phyloP scores from a whole-genome alignment of 2,113 vertebrate genomes.

The Rhadina sibilatrix region DNA sequence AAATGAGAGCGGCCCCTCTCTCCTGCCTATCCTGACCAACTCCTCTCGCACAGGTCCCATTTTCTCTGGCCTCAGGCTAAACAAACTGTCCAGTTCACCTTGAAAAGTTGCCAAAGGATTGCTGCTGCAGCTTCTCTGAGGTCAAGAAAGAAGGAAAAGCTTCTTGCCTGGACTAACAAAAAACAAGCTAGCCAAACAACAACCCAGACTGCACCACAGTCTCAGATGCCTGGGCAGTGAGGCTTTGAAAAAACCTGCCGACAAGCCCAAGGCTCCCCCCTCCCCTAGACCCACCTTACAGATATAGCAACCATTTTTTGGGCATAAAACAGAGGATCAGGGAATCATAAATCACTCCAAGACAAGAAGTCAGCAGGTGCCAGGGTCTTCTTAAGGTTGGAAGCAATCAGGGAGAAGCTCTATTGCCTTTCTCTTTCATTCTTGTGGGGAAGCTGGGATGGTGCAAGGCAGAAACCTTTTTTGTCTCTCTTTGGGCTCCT shows the following conservation, averaged over 20 bases:
- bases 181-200: neutral
- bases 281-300: neutral
- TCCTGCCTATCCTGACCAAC: accelerated
- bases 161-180: neutral
- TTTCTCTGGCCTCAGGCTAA: neutral
- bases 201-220: neutral
- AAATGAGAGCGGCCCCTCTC: accelerated
- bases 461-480: neutral
- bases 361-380: neutral
- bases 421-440: neutral
- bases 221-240: neutral
- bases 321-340: neutral
- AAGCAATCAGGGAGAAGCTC: neutral
- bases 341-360: neutral
- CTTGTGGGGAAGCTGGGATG: neutral
- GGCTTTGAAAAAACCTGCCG: neutral
- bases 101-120: accelerated
- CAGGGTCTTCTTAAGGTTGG: neutral
- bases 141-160: neutral
- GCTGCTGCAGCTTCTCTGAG: neutral
- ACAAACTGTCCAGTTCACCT: neutral
- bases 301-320: neutral
- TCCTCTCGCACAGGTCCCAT: neutral
- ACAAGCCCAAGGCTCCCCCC: neutral
- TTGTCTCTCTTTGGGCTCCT: neutral